Evolutionary conservation across 1,140 invertebrate genomes (phyloP).

Genomic region (Drosophila bocqueti): DNA sequence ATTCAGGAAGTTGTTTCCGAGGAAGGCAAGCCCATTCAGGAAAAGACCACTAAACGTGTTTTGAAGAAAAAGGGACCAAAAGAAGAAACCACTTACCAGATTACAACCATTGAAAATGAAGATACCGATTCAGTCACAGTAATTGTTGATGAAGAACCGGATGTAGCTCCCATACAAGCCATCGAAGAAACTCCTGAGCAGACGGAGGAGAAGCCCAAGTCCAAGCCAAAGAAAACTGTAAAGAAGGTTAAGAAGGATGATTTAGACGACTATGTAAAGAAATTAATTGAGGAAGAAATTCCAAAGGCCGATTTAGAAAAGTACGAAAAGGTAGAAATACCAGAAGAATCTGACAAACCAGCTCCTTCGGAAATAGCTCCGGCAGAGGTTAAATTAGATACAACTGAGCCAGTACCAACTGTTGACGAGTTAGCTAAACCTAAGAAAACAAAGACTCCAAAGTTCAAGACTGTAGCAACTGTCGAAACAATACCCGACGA

Average conservation of each 20-base stretch:
- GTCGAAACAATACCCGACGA: slow-evolving; percentile 49
- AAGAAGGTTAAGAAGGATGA: slow-evolving; percentile 75
- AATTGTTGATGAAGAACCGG: slow-evolving; percentile 70
- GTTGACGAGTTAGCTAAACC: slow-evolving; percentile 45
- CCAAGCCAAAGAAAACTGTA: slow-evolving; percentile 75
- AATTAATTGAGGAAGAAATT: slow-evolving; percentile 73
- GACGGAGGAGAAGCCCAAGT: slow-evolving; percentile 54
- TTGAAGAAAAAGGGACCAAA: slow-evolving; percentile 83
- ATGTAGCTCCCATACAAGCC: slow-evolving; percentile 17
- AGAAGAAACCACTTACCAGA: slow-evolving; percentile 84
- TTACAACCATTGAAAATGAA: slow-evolving; percentile 84
- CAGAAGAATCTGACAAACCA: slow-evolving; percentile 49
- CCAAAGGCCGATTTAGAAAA: slow-evolving; percentile 71
- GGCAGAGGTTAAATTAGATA: slow-evolving; percentile 18
- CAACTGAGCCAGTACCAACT: slow-evolving; percentile 30
- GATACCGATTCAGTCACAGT: slow-evolving; percentile 75
- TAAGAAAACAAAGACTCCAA: slow-evolving; percentile 54
- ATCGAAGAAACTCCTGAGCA: slow-evolving; percentile 59
- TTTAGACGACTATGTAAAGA: slow-evolving; percentile 68
- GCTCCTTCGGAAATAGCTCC: slow-evolving; percentile 17
- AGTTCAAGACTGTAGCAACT: slow-evolving; percentile 33
- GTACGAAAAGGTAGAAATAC: slow-evolving; percentile 75
- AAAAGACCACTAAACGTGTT: slow-evolving; percentile 82
- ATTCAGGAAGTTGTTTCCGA: slow-evolving; percentile 65
- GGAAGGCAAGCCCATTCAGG: slow-evolving; percentile 72